phyloP scores from a whole-genome alignment of 1,140 invertebrate species.

The Augochlora pura region DNA sequence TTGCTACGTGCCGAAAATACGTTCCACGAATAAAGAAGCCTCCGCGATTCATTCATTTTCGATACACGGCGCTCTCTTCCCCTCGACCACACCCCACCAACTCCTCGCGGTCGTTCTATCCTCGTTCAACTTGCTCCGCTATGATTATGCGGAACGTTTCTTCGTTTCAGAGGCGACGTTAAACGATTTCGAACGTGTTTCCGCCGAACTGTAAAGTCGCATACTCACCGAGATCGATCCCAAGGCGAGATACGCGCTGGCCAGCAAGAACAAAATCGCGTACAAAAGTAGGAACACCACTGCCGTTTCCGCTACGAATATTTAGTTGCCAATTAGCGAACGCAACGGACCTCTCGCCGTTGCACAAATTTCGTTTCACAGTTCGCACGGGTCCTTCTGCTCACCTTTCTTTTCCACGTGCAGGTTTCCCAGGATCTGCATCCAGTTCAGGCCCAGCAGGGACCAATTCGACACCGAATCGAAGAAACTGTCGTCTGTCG shows the following conservation, averaged over 20 bases:
- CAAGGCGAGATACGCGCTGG: slow-evolving; percentile 69
- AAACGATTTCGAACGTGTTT: not conserved
- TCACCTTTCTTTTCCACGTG: slow-evolving; percentile 69
- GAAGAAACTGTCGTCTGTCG: slow-evolving; percentile 67
- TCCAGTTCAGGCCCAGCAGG: slow-evolving; percentile 75
- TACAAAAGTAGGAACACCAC: slow-evolving; percentile 69
- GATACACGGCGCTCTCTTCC: not conserved
- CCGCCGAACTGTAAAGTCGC: too few species aligned
- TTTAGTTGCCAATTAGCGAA: slow-evolving; percentile 20
- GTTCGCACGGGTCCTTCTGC: not conserved
- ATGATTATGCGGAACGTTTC: too few species aligned
- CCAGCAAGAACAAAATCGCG: slow-evolving; percentile 64
- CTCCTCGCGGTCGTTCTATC: too few species aligned
- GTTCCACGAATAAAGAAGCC: slow-evolving; percentile 43
- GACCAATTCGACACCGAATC: slow-evolving; percentile 66
- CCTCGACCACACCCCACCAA: too few species aligned
- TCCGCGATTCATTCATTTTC: slow-evolving; percentile 46
- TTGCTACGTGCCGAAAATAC: slow-evolving; percentile 60
- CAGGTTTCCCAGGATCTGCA: slow-evolving; percentile 64
- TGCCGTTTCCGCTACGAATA: slow-evolving; percentile 65
- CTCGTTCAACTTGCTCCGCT: too few species aligned
- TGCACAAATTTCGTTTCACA: not conserved
- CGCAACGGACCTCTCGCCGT: not conserved
- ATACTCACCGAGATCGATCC: slow-evolving; percentile 73
- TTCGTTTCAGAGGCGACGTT: not conserved